Evolutionary conservation across 1,140 invertebrate genomes (phyloP).

Genomic region (Rhyzopertha dominica): DNA sequence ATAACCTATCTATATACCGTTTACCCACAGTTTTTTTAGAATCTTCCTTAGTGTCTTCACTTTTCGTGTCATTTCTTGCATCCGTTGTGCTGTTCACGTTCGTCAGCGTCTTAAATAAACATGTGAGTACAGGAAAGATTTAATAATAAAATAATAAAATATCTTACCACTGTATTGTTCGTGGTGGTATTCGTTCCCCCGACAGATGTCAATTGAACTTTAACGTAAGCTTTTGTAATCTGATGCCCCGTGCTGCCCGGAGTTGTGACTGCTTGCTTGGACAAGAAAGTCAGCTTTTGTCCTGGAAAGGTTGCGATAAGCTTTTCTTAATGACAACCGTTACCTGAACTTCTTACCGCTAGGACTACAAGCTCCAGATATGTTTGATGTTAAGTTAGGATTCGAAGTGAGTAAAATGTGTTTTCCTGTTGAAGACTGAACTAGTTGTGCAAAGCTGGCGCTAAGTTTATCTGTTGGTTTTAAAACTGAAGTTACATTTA

Average conservation of each 20-base stretch:
- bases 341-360: constrained; percentile 48
- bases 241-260: constrained; percentile 36
- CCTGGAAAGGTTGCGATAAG: too few species aligned
- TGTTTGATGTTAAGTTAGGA: constrained; percentile 34
- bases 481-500: constrained; percentile 46
- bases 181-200: constrained; percentile 24
- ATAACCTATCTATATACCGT: constrained; percentile 41
- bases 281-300: constrained; percentile 53
- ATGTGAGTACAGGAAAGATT: too few species aligned
- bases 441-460: constrained; percentile 54
- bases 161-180: too few species aligned
- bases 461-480: constrained; percentile 38
- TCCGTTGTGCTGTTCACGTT: too few species aligned
- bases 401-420: constrained; percentile 56
- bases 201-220: constrained; percentile 40
- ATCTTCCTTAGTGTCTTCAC: constrained; percentile 16
- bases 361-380: constrained; percentile 23
- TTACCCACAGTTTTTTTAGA: constrained; percentile 27
- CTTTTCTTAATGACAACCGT: too few species aligned
- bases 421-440: constrained; percentile 65
- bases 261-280: constrained; percentile 48
- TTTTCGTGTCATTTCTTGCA: constrained; percentile 13
- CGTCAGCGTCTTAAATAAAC: too few species aligned
- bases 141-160: too few species aligned
- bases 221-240: constrained; percentile 43